phyloP scores from a whole-genome alignment of 2,888 invertebrate species.

The Liodrosophila aerea region DNA sequence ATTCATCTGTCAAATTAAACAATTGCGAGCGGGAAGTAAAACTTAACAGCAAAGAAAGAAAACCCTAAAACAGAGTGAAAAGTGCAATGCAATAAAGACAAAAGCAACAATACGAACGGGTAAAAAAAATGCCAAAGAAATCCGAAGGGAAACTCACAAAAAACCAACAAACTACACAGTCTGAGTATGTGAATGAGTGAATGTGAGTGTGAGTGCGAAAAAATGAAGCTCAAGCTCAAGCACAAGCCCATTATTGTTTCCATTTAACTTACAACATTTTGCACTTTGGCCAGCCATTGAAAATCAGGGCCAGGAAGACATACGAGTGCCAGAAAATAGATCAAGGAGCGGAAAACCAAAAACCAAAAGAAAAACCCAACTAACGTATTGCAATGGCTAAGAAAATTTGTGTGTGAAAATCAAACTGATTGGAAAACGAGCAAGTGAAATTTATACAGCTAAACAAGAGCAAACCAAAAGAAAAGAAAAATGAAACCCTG shows the following conservation, averaged over 20 bases:
- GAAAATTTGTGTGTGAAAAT: conserved; percentile 64
- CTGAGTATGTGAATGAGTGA: conserved; percentile 21
- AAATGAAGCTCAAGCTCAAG: conserved; percentile 2
- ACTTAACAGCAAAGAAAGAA: conserved; percentile 5
- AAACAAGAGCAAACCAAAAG: neutral
- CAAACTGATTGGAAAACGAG: conserved; percentile 66
- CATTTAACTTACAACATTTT: conserved; percentile 81
- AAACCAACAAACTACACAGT: conserved; percentile 29
- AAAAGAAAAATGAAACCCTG: neutral
- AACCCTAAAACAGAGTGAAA: conserved; percentile 22
- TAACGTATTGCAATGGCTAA: conserved; percentile 44
- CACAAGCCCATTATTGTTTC: conserved; percentile 76
- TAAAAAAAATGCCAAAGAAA: conserved; percentile 33
- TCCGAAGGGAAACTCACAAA: conserved; percentile 30
- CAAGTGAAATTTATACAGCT: conserved; percentile 43
- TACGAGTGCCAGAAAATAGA: conserved; percentile 45
- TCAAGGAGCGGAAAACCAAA: conserved; percentile 31
- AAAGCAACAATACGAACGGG: neutral
- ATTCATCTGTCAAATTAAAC: conserved; percentile 71
- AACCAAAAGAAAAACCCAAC: conserved; percentile 9
- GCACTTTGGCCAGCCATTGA: conserved; percentile 71
- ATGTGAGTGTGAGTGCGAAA: neutral
- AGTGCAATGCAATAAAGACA: conserved; percentile 63
- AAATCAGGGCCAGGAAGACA: conserved; percentile 46
- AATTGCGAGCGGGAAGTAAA: conserved; percentile 34